A percentile compares a stretch with the other conserved stretches of the same genome.
Conservation (phyloP, 1,140 invertebrate genomes). For the Aphelinus atriplicis region DNA sequence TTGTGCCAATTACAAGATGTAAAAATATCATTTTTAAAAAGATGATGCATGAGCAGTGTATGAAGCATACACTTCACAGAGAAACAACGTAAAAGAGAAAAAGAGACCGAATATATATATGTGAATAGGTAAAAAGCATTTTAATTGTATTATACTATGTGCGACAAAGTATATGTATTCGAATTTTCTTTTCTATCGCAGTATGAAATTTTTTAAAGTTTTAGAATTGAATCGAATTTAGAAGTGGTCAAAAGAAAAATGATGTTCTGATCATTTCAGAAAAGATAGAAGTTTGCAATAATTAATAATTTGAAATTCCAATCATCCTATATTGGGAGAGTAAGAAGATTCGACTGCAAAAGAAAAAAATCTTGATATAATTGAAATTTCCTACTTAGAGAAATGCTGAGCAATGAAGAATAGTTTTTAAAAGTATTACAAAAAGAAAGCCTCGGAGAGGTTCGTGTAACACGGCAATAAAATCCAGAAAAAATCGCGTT, state of each 20-base stretch:
- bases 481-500: constrained; percentile 43
- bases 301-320: no score
- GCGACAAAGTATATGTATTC: neutral
- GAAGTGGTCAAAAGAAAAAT: no score
- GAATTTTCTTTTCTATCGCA: no score
- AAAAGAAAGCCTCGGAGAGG: constrained; percentile 51
- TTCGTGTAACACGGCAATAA: constrained; percentile 59
- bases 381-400: neutral
- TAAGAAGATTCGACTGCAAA: no score
- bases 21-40: constrained; percentile 17
- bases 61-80: no score
- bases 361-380: no score
- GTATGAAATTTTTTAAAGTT: no score
- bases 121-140: constrained; percentile 28
- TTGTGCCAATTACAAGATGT: constrained; percentile 50
- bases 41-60: neutral
- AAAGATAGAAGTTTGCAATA: no score
- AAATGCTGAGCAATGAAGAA: neutral
- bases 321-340: no score
- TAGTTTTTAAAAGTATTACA: constrained; percentile 26
- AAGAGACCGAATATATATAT: constrained; percentile 26
- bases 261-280: no score
- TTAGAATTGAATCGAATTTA: no score
- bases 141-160: constrained; percentile 19
- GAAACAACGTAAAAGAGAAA: constrained; percentile 20